Base-by-base conservation (phyloP, 30 jellyfish, hydroid and myxozoan species). In the Aurelia sp. region DNA sequence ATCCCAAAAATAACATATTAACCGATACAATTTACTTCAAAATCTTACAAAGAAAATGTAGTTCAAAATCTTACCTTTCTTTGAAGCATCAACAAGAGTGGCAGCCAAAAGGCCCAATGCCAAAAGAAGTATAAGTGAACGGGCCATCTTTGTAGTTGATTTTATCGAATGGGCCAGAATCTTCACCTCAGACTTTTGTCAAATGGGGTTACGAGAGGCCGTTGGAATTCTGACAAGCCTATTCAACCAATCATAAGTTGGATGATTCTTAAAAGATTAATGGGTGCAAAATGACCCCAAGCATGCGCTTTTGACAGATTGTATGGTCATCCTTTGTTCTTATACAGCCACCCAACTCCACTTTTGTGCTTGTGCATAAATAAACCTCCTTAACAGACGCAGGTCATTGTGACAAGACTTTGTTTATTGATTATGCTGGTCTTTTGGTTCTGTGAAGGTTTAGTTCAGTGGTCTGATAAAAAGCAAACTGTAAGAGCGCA, bases 21-120 rank as follows among this genome's bases (percentile, higher is more conserved):
- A 40, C 51, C 10, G 51, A 40, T 40, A 40, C 1, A 40, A 40
- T 40, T 27, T 27, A 27, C 33, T 40, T 3, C 51, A 40, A 40
- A 40, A 40, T 40, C 9, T 38, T 38, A 5, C 16, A 0, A 15
- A 59, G 20, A 7, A 21, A 61, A 21, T 64, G 13, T 44, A 64
- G 0, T 21, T 4, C 13, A 12, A 16, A 47, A 75, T 4, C 94
- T 19, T 72, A 75, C 94, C 94, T 85, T 75, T 74, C 94, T 85
- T 85, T 16, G 55, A 44, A 8, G 88, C 94, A 11, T 82, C 92
- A 17, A 63, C 74, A 55, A 65, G 19, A n/a, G 58, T 72, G 53
- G 85, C 87, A 85, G 94, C 94, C 88, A 85, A 51, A 24, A 72
- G 94, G 88, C 94, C 94, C 8, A 85, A 58, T 18, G 63, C 78